Percentiles rank a stretch among this genome's conserved stretches.
Conservation (phyloP, 2,113 vertebrate species). For the Notarius lentiginosus region DNA sequence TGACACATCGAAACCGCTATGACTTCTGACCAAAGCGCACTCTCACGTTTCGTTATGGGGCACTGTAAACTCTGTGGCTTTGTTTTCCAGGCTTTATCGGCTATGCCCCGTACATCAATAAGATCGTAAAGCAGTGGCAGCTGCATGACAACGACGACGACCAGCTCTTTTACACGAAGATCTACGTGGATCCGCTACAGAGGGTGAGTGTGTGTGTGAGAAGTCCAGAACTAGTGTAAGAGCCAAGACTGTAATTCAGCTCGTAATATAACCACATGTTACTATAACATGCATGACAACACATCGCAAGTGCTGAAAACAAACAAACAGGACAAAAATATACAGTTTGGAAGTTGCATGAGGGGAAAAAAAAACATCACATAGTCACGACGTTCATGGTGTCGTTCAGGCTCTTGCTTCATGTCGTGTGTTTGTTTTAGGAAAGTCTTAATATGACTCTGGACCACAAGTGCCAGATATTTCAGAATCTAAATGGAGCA, state of each 20-base stretch:
- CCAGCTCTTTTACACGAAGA: constrained; percentile 97
- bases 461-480: constrained; percentile 95
- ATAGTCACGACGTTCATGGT: constrained; percentile 5
- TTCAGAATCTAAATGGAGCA: constrained; percentile 93
- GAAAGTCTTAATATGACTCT: constrained; percentile 87
- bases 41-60: constrained; percentile 49
- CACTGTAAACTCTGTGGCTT: constrained; percentile 53
- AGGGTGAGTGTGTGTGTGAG: constrained; percentile 78
- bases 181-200: constrained; percentile 85
- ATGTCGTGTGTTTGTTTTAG: constrained; percentile 66
- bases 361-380: not conserved
- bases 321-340: constrained; percentile 49
- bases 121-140: constrained; percentile 86
- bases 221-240: not conserved
- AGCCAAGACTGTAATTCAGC: constrained; percentile 8
- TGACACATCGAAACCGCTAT: constrained; percentile 52
- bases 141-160: constrained; percentile 97
- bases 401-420: constrained; percentile 12
- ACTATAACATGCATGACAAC: constrained; percentile 39
- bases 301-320: constrained; percentile 39
- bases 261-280: constrained; percentile 34
- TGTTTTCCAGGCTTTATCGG: constrained; percentile 87
- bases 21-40: constrained; percentile 38
- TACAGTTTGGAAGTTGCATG: not conserved
- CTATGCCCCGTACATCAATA: constrained; percentile 81